A percentile compares a stretch with the other conserved stretches of the same genome.
Conservation (phyloP, 1,140 invertebrate genomes). For the Pararge aegeria region DNA sequence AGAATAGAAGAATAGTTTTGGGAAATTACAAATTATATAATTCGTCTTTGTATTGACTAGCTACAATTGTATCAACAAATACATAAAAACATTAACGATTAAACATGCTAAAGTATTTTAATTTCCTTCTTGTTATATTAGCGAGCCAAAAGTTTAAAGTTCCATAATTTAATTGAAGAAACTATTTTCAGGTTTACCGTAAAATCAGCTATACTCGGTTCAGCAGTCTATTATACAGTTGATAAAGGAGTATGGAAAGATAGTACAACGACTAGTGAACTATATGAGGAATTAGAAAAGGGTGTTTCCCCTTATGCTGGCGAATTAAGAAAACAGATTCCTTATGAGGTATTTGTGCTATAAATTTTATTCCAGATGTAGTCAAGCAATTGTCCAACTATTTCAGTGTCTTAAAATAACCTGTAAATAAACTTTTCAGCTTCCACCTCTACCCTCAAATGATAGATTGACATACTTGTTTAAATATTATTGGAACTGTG, state of each 20-base stretch:
- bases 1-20: too few species aligned
- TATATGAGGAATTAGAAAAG: slow-evolving; percentile 76
- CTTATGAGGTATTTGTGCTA: slow-evolving; percentile 73
- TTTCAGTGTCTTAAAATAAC: too few species aligned
- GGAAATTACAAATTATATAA: too few species aligned
- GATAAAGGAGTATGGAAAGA: slow-evolving; percentile 81
- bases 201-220: slow-evolving; percentile 75
- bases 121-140: neutral
- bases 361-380: slow-evolving; percentile 19
- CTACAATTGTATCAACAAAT: too few species aligned
- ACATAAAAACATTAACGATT: too few species aligned
- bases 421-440: slow-evolving; percentile 55
- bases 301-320: slow-evolving; percentile 77
- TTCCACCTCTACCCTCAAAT: slow-evolving; percentile 78
- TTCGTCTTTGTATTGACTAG: too few species aligned
- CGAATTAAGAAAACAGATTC: slow-evolving; percentile 77
- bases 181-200: slow-evolving; percentile 77
- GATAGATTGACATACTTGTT: slow-evolving; percentile 73
- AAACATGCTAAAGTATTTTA: slow-evolving; percentile 32
- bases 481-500: slow-evolving; percentile 81
- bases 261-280: slow-evolving; percentile 73
- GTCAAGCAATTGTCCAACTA: slow-evolving; percentile 6
- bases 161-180: too few species aligned
- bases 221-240: slow-evolving; percentile 77
- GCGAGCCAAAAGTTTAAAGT: neutral